A percentile compares a stretch with the other conserved stretches of the same genome.
phyloP scores from a whole-genome alignment of 1,140 invertebrate species.

The Lanistes nyassanus region DNA sequence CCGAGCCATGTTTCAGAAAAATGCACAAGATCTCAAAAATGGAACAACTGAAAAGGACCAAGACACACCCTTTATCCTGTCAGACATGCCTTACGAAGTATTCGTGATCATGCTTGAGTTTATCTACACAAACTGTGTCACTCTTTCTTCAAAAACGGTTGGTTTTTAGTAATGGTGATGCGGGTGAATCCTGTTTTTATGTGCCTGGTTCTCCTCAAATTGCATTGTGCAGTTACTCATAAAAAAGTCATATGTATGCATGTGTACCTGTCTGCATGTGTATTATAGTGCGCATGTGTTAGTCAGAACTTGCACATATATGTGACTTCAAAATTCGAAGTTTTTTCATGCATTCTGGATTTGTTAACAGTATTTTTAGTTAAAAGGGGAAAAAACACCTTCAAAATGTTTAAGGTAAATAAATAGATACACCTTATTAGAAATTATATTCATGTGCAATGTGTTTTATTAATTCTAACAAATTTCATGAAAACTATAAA shows the following conservation, averaged over 20 bases:
- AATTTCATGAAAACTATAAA: no score
- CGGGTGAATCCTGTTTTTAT: neutral
- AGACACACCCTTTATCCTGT: slow-evolving; percentile 57
- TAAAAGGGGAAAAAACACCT: no score
- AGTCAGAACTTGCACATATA: neutral
- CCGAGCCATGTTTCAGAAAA: slow-evolving; percentile 63
- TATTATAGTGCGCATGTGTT: neutral
- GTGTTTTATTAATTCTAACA: no score
- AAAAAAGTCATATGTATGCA: neutral
- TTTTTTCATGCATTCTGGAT: neutral
- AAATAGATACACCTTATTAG: no score
- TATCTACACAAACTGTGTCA: slow-evolving; percentile 64
- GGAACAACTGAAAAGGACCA: slow-evolving; percentile 45
- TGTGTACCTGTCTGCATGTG: neutral
- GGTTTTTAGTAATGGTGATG: slow-evolving; percentile 21
- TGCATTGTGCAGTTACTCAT: neutral
- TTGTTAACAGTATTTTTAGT: neutral
- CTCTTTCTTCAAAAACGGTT: slow-evolving; percentile 60
- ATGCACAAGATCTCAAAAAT: slow-evolving; percentile 43
- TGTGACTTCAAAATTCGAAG: neutral
- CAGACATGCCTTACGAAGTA: slow-evolving; percentile 60
- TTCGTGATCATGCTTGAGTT: slow-evolving; percentile 64
- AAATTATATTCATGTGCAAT: no score
- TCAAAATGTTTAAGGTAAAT: no score
- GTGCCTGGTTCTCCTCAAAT: neutral